Conservation (phyloP, 1,140 invertebrate genomes). For the Globodera rostochiensis region DNA sequence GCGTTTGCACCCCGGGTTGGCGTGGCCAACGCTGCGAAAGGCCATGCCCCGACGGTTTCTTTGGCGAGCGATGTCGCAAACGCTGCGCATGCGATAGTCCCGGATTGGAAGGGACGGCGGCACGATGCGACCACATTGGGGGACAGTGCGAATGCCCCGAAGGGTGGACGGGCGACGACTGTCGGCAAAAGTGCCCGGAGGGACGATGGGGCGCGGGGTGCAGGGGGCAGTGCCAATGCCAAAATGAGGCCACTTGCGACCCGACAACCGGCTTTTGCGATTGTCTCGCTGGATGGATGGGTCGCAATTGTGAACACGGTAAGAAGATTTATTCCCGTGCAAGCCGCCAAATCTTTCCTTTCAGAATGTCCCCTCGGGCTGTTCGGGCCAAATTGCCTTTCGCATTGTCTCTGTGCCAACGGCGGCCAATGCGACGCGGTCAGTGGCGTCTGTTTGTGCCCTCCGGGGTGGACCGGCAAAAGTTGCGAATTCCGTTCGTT, state of each 20-base stretch:
- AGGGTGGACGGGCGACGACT: slow-evolving; percentile 69
- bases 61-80: slow-evolving; percentile 51
- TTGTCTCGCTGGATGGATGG: slow-evolving; percentile 67
- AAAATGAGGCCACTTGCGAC: slow-evolving; percentile 59
- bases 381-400: slow-evolving; percentile 66
- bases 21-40: slow-evolving; percentile 75
- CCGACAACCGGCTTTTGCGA: slow-evolving; percentile 68
- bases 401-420: slow-evolving; percentile 61
- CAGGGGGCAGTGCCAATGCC: slow-evolving; percentile 44
- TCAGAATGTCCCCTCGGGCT: slow-evolving; percentile 66
- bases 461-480: slow-evolving; percentile 63
- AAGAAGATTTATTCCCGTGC: neutral
- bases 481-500: slow-evolving; percentile 63
- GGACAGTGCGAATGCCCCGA: slow-evolving; percentile 81
- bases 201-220: slow-evolving; percentile 56
- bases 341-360: slow-evolving; percentile 10
- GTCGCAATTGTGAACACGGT: slow-evolving; percentile 66
- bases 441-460: slow-evolving; percentile 62
- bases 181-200: slow-evolving; percentile 55
- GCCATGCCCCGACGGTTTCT: slow-evolving; percentile 72
- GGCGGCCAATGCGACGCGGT: slow-evolving; percentile 54
- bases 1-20: slow-evolving; percentile 80
- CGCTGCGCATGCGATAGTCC: slow-evolving; percentile 50
- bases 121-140: slow-evolving; percentile 66
- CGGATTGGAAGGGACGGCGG: slow-evolving; percentile 21